Evolutionary conservation across 2,113 vertebrate genomes (phyloP).

Genomic region (Ophthalmolycus amberensis): DNA sequence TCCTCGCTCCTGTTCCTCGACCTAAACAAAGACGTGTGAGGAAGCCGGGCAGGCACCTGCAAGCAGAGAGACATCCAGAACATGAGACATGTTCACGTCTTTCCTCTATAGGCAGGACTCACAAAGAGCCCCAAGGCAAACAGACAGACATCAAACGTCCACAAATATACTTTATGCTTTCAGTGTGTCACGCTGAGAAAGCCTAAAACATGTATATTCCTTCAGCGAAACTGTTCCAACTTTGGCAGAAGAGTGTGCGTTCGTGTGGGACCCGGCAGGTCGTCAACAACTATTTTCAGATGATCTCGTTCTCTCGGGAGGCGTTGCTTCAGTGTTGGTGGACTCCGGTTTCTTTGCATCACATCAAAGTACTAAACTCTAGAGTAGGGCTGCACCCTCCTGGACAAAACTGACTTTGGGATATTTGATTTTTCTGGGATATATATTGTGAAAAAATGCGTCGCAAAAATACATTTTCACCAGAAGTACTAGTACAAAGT

Average conservation of each 20-base stretch:
- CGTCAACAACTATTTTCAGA: background rate
- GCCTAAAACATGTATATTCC: background rate
- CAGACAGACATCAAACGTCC: background rate
- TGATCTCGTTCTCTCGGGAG: background rate
- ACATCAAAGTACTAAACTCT: background rate
- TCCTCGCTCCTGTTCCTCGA: background rate
- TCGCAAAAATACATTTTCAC: too few relatives aligned
- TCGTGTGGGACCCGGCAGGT: background rate
- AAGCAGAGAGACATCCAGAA: conserved; percentile 4
- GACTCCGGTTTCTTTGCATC: background rate
- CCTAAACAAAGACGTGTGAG: conserved; percentile 21
- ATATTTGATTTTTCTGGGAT: too few relatives aligned
- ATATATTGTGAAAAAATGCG: too few relatives aligned
- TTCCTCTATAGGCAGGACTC: background rate
- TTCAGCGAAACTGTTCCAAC: background rate
- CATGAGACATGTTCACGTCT: background rate
- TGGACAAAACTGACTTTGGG: background rate
- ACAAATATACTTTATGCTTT: conserved; percentile 5
- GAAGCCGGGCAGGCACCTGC: conserved; percentile 63
- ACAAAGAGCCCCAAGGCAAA: background rate
- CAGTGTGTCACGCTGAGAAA: background rate
- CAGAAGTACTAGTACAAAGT: too few relatives aligned
- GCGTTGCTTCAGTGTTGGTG: background rate
- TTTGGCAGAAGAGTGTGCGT: background rate
- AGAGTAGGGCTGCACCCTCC: background rate